Conservation (phyloP, 2,888 invertebrate species). For the Phengaris alcon region DNA sequence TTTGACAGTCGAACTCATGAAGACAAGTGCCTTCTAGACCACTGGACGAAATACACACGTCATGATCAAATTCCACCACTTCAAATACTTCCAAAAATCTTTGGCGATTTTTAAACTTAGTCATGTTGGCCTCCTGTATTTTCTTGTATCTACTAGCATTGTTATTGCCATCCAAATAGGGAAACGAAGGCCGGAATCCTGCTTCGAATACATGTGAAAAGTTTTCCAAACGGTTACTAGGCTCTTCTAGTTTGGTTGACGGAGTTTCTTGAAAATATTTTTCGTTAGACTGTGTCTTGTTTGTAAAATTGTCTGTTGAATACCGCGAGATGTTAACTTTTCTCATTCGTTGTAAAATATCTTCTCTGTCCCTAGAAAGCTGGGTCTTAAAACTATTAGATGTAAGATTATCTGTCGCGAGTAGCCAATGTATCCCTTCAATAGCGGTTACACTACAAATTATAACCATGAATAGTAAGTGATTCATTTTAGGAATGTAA, state of each 20-base stretch:
- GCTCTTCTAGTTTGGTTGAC: background rate
- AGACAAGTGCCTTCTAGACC: slow-evolving; percentile 85
- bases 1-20: slow-evolving; percentile 82
- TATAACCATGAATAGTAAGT: background rate
- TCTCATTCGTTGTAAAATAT: background rate
- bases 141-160: background rate
- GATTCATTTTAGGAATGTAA: background rate
- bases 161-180: background rate
- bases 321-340: background rate
- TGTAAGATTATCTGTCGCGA: background rate
- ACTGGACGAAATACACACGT: slow-evolving; percentile 76
- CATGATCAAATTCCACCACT: slow-evolving; percentile 84
- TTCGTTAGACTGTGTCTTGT: background rate
- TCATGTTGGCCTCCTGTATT: slow-evolving; percentile 19
- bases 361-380: background rate
- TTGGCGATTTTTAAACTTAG: slow-evolving; percentile 33
- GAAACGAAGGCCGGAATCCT: background rate
- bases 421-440: slow-evolving; percentile 9
- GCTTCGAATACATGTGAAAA: background rate
- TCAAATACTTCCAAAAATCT: slow-evolving; percentile 84
- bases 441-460: background rate
- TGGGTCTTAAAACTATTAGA: background rate
- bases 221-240: background rate
- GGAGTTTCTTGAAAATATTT: background rate
- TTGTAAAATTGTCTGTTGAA: background rate